phyloP scores from a whole-genome alignment of 2,888 invertebrate species.

The Druceiella hillmani region DNA sequence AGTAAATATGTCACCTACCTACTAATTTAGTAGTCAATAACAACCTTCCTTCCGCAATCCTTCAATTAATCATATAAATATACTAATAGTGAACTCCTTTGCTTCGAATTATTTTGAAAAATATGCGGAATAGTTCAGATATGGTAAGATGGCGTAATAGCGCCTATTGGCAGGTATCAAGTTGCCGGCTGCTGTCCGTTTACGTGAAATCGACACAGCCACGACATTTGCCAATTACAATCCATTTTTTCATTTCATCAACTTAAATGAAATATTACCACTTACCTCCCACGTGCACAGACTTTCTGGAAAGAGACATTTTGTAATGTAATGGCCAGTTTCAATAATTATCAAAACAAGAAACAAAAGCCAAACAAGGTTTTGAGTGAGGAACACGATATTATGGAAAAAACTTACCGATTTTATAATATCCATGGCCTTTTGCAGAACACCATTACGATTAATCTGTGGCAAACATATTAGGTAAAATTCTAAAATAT shows the following conservation, averaged over 20 bases:
- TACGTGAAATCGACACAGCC: constrained; percentile 49
- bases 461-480: constrained; percentile 39
- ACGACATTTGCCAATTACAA: constrained; percentile 35
- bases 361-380: constrained; percentile 54
- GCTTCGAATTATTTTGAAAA: too few relatives aligned
- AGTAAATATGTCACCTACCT: too few relatives aligned
- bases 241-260: constrained; percentile 39
- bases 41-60: too few relatives aligned
- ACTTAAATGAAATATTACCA: constrained; percentile 39
- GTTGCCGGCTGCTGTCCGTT: constrained; percentile 49
- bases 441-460: constrained; percentile 52
- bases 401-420: constrained; percentile 46
- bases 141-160: constrained; percentile 54
- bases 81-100: too few relatives aligned
- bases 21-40: too few relatives aligned
- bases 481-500: constrained; percentile 35
- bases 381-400: constrained; percentile 33
- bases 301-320: constrained; percentile 54
- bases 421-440: constrained; percentile 58
- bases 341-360: constrained; percentile 55
- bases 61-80: too few relatives aligned
- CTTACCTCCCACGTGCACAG: constrained; percentile 53
- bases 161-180: constrained; percentile 30
- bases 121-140: constrained; percentile 48
- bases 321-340: constrained; percentile 55